These are phyloP conservation scores for Amphiprion ocellaris DNA, from an alignment of 2,113 vertebrate species.

Conservation along the genomic window DNA sequence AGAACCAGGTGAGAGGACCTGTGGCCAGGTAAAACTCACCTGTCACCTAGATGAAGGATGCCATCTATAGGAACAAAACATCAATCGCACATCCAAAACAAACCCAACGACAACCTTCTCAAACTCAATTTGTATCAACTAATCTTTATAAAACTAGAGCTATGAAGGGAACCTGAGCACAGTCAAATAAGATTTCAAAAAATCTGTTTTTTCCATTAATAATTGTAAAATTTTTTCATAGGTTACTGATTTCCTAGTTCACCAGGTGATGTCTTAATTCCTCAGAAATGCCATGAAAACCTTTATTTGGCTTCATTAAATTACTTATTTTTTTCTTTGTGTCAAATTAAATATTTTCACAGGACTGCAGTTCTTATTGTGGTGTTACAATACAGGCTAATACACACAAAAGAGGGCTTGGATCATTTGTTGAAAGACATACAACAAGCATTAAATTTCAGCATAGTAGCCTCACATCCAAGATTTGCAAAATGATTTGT, in stretches of 20 bases:
- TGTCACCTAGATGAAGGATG: not conserved
- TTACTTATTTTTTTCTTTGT: not conserved
- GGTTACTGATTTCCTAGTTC: too few relatives aligned
- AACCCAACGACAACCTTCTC: not conserved
- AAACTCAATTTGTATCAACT: not conserved
- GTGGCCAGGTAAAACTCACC: not conserved
- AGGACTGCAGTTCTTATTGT: not conserved
- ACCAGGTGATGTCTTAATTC: too few relatives aligned
- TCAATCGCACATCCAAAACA: not conserved
- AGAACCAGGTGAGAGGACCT: not conserved
- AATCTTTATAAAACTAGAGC: not conserved
- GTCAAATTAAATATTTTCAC: not conserved
- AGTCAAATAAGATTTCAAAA: too few relatives aligned
- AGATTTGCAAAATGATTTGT: not conserved
- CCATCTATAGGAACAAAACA: not conserved
- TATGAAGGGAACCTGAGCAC: not conserved
- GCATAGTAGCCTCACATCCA: not conserved
- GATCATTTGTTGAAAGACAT: too few relatives aligned
- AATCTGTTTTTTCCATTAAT: too few relatives aligned
- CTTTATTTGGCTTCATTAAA: too few relatives aligned
- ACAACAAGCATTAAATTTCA: not conserved
- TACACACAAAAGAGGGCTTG: too few relatives aligned
- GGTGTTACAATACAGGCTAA: not conserved
- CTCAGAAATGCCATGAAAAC: too few relatives aligned
- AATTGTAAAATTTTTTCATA: too few relatives aligned